phyloP scores from a whole-genome alignment of 2,113 vertebrate genomes.

The Gallinago undulata region DNA sequence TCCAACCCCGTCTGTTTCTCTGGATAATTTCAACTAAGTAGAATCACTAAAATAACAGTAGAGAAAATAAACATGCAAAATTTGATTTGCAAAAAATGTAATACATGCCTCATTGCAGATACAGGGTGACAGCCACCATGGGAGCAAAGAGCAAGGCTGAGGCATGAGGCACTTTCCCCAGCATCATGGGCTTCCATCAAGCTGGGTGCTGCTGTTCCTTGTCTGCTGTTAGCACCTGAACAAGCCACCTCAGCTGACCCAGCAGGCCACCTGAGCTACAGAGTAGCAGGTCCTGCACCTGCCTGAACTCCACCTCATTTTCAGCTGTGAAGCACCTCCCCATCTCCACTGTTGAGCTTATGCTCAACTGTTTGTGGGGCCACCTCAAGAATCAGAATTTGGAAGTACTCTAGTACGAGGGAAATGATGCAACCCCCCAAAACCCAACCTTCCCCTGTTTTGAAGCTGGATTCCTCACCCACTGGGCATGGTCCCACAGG shows the following conservation, averaged over 20 bases:
- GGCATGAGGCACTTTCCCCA: not conserved
- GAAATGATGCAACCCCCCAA: not conserved
- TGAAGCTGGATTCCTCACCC: not conserved
- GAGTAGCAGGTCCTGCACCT: not conserved
- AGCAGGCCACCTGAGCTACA: not conserved
- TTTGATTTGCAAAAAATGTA: not conserved
- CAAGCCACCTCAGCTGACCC: accelerated
- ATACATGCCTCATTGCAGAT: not conserved
- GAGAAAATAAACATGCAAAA: not conserved
- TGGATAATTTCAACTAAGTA: not conserved
- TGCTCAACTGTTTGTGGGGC: not conserved
- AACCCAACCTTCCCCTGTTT: not conserved
- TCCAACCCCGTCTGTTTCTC: not conserved
- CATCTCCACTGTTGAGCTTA: not conserved
- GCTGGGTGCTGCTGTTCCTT: not conserved
- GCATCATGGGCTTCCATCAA: accelerated
- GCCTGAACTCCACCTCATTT: not conserved
- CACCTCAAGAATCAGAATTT: not conserved
- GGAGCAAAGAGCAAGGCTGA: not conserved
- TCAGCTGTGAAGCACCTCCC: not conserved
- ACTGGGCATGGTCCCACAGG: accelerated
- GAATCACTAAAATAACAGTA: not conserved
- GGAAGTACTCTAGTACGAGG: not conserved
- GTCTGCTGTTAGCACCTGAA: not conserved
- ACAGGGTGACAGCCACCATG: accelerated